These are phyloP conservation scores for Heterodera schachtii DNA, from an alignment of 1,140 invertebrate genomes.

Conservation along the genomic window DNA sequence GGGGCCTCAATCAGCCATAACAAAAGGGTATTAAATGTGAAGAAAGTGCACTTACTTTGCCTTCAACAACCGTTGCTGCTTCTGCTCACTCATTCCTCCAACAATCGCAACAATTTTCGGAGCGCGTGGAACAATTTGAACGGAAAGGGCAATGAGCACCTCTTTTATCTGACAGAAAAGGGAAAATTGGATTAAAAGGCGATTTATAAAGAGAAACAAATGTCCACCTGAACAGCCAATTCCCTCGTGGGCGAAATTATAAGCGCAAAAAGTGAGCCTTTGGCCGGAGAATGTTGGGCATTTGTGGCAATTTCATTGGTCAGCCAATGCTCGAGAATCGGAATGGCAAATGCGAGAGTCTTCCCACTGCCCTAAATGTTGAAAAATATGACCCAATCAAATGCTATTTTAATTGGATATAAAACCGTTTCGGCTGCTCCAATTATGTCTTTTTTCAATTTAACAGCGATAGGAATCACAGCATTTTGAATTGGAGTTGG, in stretches of 20 bases:
- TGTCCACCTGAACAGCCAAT: constrained; percentile 82
- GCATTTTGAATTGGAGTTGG: constrained; percentile 82
- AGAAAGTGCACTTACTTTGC: constrained; percentile 60
- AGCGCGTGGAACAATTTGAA: not conserved
- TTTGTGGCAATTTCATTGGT: not conserved
- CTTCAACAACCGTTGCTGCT: constrained; percentile 83
- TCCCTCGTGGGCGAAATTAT: constrained; percentile 92
- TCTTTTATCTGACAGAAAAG: constrained; percentile 75
- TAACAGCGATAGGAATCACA: constrained; percentile 81
- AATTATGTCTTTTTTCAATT: constrained; percentile 82
- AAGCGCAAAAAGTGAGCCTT: constrained; percentile 70
- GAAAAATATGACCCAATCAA: constrained; percentile 14
- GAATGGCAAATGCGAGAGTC: constrained; percentile 92
- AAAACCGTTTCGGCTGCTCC: constrained; percentile 85
- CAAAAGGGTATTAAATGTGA: not conserved
- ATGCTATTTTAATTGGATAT: constrained; percentile 4
- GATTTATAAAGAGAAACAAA: not conserved
- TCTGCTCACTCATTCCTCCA: constrained; percentile 69
- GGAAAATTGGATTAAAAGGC: constrained; percentile 66
- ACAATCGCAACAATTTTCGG: constrained; percentile 38
- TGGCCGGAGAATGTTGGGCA: constrained; percentile 15
- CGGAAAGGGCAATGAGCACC: constrained; percentile 34
- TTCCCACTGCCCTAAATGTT: constrained; percentile 82
- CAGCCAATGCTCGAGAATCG: constrained; percentile 82
- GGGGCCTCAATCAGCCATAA: too few species aligned